Percentiles rank a stretch among this genome's conserved stretches.
phyloP scores from a whole-genome alignment of 1,140 invertebrate species.

The Pachypeltis micranthus region DNA sequence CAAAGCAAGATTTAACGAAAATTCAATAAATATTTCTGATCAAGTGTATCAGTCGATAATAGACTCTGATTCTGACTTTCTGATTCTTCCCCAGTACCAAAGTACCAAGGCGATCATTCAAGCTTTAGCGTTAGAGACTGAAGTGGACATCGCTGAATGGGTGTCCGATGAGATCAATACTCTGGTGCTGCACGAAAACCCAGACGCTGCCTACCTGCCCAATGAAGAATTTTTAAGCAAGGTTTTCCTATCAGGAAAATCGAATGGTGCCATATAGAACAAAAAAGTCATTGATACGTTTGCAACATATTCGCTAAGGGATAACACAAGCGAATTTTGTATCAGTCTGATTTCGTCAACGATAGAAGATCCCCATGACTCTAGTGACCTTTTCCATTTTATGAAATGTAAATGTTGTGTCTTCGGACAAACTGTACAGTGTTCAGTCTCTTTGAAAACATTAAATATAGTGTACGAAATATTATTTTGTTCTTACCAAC shows the following conservation, averaged over 20 bases:
- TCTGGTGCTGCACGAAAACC: neutral
- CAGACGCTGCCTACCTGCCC: neutral
- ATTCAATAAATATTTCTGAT: neutral
- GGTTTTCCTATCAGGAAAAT: neutral
- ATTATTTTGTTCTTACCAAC: too few relatives aligned
- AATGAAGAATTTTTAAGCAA: neutral
- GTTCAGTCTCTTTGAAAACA: too few relatives aligned
- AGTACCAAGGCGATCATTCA: neutral
- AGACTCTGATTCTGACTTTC: neutral
- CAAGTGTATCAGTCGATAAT: neutral
- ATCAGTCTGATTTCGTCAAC: too few relatives aligned
- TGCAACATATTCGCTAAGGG: too few relatives aligned
- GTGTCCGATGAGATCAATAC: neutral
- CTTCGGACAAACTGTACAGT: too few relatives aligned
- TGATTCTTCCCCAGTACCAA: neutral
- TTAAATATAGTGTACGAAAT: too few relatives aligned
- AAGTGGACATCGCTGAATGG: neutral
- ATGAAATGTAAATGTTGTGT: too few relatives aligned
- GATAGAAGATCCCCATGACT: too few relatives aligned
- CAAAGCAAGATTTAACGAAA: too few relatives aligned
- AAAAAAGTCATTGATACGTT: too few relatives aligned
- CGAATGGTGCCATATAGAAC: neutral
- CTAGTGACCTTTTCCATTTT: too few relatives aligned
- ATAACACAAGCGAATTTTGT: too few relatives aligned
- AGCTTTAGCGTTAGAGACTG: neutral